A percentile compares a stretch with the other conserved stretches of the same genome.
Evolutionary conservation across 2,888 invertebrate genomes (phyloP).

Genomic region (Rhagium mordax): DNA sequence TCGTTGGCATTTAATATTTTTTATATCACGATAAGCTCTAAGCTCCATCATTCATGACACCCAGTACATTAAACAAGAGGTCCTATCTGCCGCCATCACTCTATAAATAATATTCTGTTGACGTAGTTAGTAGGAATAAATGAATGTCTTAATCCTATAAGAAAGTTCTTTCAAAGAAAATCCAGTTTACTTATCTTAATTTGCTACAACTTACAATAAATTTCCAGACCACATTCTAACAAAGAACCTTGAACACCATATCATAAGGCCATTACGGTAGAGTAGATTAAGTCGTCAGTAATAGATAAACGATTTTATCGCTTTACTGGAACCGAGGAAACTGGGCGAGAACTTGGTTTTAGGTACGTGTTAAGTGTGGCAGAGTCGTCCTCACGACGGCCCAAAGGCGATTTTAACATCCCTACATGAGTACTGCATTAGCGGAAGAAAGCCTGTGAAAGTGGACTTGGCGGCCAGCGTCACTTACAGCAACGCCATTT

Average conservation of each 20-base stretch:
- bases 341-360: slow-evolving; percentile 51
- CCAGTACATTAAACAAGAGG: neutral
- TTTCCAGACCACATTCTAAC: neutral
- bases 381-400: slow-evolving; percentile 63
- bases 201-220: slow-evolving; percentile 8
- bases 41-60: neutral
- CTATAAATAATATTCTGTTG: neutral
- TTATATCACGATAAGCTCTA: neutral
- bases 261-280: slow-evolving; percentile 21
- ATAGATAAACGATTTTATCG: slow-evolving; percentile 37
- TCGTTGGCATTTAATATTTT: too few relatives aligned
- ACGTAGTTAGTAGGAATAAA: neutral
- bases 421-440: slow-evolving; percentile 70
- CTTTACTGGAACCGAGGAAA: slow-evolving; percentile 24
- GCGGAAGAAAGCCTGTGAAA: slow-evolving; percentile 65
- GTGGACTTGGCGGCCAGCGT: slow-evolving; percentile 51
- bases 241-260: slow-evolving; percentile 24
- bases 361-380: slow-evolving; percentile 60
- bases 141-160: neutral
- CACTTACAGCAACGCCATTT: slow-evolving; percentile 50
- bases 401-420: slow-evolving; percentile 69
- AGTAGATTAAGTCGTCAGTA: slow-evolving; percentile 33
- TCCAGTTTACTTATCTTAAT: slow-evolving; percentile 6
- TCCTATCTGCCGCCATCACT: neutral
- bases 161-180: neutral